Percentiles rank a stretch among this genome's conserved stretches.
Conservation (phyloP, 2,113 vertebrate genomes). For the Anhinga anhinga region DNA sequence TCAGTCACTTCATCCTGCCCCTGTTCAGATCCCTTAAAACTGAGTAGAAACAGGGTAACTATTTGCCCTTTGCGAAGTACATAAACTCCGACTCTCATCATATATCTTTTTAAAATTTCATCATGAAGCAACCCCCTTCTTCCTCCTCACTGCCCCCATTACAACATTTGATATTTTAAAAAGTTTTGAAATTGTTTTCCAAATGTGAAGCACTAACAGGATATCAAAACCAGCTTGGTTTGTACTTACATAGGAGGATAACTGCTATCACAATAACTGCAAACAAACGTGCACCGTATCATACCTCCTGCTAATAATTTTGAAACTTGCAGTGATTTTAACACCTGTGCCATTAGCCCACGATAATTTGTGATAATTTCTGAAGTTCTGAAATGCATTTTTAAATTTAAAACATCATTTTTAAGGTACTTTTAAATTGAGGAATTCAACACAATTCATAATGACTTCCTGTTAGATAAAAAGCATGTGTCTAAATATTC, state of each 20-base stretch:
- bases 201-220: not conserved
- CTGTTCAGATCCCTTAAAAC: constrained; percentile 1
- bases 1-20: not conserved
- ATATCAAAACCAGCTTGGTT: not conserved
- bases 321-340: not conserved
- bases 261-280: not conserved
- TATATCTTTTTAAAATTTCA: not conserved
- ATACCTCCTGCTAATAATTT: not conserved
- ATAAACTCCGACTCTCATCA: not conserved
- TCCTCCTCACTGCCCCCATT: not conserved
- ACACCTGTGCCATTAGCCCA: not conserved
- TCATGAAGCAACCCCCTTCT: not conserved
- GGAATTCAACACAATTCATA: not conserved
- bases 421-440: not conserved
- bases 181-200: not conserved
- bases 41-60: not conserved
- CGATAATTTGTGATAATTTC: not conserved
- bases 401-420: not conserved
- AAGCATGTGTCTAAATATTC: not conserved
- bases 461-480: not conserved
- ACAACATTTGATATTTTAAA: not conserved
- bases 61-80: not conserved
- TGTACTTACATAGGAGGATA: not conserved
- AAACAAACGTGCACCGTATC: not conserved
- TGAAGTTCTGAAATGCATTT: not conserved